These are phyloP conservation scores for Polyodon spathula DNA, from an alignment of 2,113 vertebrate species.

Conservation along the genomic window DNA sequence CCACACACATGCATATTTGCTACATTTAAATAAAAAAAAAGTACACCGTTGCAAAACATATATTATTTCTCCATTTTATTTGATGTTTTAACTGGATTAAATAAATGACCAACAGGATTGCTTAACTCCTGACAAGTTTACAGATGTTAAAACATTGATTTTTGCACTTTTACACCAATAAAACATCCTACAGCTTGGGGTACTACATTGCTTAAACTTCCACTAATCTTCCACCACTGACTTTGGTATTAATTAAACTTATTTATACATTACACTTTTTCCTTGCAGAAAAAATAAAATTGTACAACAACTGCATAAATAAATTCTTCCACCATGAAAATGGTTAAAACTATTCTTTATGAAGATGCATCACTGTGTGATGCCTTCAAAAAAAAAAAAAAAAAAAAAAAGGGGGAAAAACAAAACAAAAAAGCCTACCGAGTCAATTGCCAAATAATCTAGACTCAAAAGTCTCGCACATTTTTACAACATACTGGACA, in stretches of 20 bases:
- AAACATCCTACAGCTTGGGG: constrained; percentile 86
- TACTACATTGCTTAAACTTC: constrained; percentile 81
- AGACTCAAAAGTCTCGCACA: too few species aligned
- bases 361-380: constrained; percentile 94
- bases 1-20: too few species aligned
- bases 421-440: constrained; percentile 50
- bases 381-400: constrained; percentile 70
- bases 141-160: constrained; percentile 81
- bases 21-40: constrained; percentile 23
- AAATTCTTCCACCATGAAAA: constrained; percentile 99
- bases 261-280: constrained; percentile 92
- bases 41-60: constrained; percentile 21
- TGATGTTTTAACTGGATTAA: constrained; percentile 89
- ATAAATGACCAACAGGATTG: constrained; percentile 81
- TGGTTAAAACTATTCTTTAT: constrained; percentile 97
- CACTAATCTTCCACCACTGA: constrained; percentile 85
- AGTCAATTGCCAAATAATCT: too few species aligned
- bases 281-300: constrained; percentile 90
- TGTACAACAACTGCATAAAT: constrained; percentile 99
- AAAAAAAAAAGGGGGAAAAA: constrained; percentile 59
- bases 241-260: constrained; percentile 89
- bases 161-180: constrained; percentile 70
- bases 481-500: too few species aligned
- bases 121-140: constrained; percentile 77
- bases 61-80: constrained; percentile 55